Evolutionary conservation across 2,888 invertebrate species (phyloP).

Genomic region (Apocheima hispidaria): DNA sequence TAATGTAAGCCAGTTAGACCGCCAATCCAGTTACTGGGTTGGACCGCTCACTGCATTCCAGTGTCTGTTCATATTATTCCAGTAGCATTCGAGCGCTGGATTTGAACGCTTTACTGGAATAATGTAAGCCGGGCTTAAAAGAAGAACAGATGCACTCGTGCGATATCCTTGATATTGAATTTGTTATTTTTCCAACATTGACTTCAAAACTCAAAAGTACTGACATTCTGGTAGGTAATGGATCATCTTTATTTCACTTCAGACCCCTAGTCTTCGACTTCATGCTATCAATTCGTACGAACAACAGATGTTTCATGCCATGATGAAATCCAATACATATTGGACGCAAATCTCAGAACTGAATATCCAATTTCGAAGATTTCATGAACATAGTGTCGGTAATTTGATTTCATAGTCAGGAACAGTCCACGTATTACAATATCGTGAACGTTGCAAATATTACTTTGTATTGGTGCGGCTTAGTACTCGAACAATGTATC

Average conservation of each 20-base stretch:
- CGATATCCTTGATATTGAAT: neutral
- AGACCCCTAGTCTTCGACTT: neutral
- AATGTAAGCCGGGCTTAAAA: too few species aligned
- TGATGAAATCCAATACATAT: conserved; percentile 39
- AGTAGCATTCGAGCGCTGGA: too few species aligned
- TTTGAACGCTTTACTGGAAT: too few species aligned
- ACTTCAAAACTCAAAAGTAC: neutral
- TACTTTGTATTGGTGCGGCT: conserved; percentile 4
- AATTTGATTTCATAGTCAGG: conserved; percentile 20
- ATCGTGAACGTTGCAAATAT: conserved; percentile 14
- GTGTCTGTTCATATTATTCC: too few species aligned
- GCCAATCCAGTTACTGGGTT: too few species aligned
- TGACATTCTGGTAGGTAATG: neutral
- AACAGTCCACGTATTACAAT: conserved; percentile 1
- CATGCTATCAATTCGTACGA: conserved; percentile 24
- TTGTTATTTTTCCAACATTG: neutral
- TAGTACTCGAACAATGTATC: too few species aligned
- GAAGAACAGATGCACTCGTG: neutral
- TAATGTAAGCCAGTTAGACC: too few species aligned
- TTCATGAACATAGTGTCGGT: conserved; percentile 23
- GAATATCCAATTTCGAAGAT: conserved; percentile 38
- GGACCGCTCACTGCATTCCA: too few species aligned
- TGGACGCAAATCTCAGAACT: conserved; percentile 25
- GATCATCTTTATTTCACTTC: conserved; percentile 3
- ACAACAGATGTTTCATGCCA: conserved; percentile 38